phyloP scores from a whole-genome alignment of 1,140 invertebrate species.

The Olivierus martensii region DNA sequence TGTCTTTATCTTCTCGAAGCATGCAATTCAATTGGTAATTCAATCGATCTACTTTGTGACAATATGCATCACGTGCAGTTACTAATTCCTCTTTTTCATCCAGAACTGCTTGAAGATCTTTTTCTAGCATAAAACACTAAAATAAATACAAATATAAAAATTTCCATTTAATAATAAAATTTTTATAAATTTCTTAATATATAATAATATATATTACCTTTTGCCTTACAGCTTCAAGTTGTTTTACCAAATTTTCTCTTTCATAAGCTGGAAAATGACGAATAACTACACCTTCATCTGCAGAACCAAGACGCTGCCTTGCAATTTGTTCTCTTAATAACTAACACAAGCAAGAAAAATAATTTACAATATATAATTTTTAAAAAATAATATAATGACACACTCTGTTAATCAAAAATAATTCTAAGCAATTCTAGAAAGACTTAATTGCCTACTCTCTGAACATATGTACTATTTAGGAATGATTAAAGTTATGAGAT shows the following conservation, averaged over 20 bases:
- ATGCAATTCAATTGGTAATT: conserved; percentile 66
- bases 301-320: conserved; percentile 28
- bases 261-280: conserved; percentile 34
- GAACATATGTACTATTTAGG: too few species aligned
- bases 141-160: conserved; percentile 12
- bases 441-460: too few species aligned
- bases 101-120: conserved; percentile 55
- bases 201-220: conserved; percentile 32
- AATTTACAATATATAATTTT: too few species aligned
- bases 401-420: too few species aligned
- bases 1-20: conserved; percentile 39
- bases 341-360: too few species aligned
- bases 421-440: too few species aligned
- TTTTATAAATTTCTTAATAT: background rate
- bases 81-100: conserved; percentile 77
- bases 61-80: conserved; percentile 66
- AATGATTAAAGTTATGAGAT: too few species aligned
- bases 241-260: conserved; percentile 50
- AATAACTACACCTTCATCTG: conserved; percentile 30
- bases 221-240: conserved; percentile 48
- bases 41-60: conserved; percentile 64
- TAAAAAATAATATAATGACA: too few species aligned
- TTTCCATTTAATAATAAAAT: too few species aligned
- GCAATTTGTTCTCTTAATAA: conserved; percentile 34
- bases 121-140: conserved; percentile 46